Evolutionary conservation across 1,140 invertebrate genomes (phyloP).

Genomic region (Rhizoglyphus robini): DNA sequence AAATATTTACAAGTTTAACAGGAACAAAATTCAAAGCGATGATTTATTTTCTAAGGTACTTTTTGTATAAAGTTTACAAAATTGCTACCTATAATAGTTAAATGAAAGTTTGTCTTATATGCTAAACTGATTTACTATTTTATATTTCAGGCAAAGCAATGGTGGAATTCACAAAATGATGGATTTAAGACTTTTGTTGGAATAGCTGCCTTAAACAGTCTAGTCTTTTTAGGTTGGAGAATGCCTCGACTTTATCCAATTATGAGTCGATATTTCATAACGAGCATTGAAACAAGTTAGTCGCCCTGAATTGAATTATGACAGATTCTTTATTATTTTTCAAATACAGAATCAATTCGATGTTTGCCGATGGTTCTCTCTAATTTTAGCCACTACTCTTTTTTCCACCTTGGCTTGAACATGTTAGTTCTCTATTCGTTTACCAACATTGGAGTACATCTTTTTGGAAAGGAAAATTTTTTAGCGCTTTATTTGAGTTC

Average conservation of each 20-base stretch:
- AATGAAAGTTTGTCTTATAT: no score
- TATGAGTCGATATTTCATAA: conserved; percentile 74
- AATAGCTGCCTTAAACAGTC: conserved; percentile 58
- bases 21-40: no score
- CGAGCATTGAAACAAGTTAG: conserved; percentile 59
- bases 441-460: conserved; percentile 43
- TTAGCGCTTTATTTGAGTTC: conserved; percentile 72
- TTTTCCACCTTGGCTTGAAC: conserved; percentile 72
- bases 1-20: no score
- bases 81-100: no score
- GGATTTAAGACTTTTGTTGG: conserved; percentile 63
- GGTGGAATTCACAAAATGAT: conserved; percentile 57
- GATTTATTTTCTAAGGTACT: no score
- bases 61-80: no score
- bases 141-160: conserved; percentile 48
- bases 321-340: conserved; percentile 22
- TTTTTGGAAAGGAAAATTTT: conserved; percentile 82
- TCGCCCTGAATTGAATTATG: conserved; percentile 21
- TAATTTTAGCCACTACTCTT: conserved; percentile 79
- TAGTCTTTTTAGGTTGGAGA: conserved; percentile 71
- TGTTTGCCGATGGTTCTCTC: conserved; percentile 69
- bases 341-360: conserved; percentile 19
- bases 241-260: conserved; percentile 50
- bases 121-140: no score
- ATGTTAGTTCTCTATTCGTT: conserved; percentile 92